phyloP scores from a whole-genome alignment of 2,113 vertebrate species.

The Psittacara wagleri region DNA sequence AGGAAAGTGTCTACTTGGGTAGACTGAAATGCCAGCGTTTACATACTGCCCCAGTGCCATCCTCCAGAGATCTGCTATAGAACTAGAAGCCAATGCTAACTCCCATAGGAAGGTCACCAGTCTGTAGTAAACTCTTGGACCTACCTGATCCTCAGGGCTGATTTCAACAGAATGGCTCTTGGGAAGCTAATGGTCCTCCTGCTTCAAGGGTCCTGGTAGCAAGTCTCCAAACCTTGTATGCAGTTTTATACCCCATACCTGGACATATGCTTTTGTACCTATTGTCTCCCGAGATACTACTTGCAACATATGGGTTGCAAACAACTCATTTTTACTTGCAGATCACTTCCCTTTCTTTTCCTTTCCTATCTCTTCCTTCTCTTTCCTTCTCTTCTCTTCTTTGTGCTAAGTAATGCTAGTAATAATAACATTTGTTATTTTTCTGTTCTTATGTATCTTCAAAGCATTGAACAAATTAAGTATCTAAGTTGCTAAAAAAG shows the following conservation, averaged over 20 bases:
- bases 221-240: not conserved
- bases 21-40: not conserved
- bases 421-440: not conserved
- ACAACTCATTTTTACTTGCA: not conserved
- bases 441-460: not conserved
- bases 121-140: not conserved
- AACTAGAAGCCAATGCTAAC: not conserved
- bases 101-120: not conserved
- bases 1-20: not conserved
- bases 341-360: not conserved
- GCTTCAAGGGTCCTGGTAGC: not conserved
- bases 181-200: not conserved
- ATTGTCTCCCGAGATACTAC: not conserved
- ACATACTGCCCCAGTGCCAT: not conserved
- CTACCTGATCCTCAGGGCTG: not conserved
- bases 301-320: not conserved
- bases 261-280: not conserved
- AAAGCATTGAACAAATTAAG: not conserved
- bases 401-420: not conserved
- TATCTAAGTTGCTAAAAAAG: not conserved
- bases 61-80: not conserved
- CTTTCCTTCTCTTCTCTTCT: not conserved
- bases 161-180: not conserved
- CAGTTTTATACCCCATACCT: rapidly evolving
- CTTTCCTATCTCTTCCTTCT: not conserved